phyloP scores from a whole-genome alignment of 2,113 vertebrate species.

The Laterallus jamaicensis region DNA sequence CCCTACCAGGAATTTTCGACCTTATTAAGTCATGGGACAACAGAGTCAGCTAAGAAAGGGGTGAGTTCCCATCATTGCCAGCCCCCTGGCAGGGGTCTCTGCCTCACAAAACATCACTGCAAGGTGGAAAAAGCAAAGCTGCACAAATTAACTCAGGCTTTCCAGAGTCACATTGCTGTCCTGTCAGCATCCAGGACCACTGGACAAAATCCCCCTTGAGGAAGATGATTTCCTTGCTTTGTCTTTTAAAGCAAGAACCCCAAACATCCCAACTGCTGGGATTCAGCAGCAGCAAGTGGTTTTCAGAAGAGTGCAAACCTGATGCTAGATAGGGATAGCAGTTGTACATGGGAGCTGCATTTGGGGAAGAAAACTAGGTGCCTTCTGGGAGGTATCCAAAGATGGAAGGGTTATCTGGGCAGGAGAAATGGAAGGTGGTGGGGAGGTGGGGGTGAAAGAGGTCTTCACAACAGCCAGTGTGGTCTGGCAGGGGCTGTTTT shows the following conservation, averaged over 20 bases:
- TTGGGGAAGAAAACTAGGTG: neutral
- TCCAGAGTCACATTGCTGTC: neutral
- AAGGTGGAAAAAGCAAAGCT: neutral
- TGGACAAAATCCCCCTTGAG: neutral
- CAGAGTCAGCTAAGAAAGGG: constrained; percentile 42
- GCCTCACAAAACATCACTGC: neutral
- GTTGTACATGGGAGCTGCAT: neutral
- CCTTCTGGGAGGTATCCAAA: neutral
- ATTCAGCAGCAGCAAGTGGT: neutral
- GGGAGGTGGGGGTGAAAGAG: fast-evolving
- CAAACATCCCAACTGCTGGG: neutral
- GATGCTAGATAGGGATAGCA: fast-evolving
- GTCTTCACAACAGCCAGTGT: neutral
- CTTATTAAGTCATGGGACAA: constrained; percentile 25
- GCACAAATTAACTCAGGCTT: neutral
- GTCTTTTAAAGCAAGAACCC: neutral
- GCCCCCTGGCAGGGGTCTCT: neutral
- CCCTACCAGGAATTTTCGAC: constrained; percentile 64
- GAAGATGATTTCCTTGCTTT: neutral
- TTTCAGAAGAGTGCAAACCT: neutral
- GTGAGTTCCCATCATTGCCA: neutral
- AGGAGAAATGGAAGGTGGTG: neutral
- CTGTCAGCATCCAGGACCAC: neutral
- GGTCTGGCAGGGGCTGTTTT: neutral
- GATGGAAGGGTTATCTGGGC: neutral